phyloP scores from a whole-genome alignment of 2,797 vertebrate species.

The Adelosebastes latens region DNA sequence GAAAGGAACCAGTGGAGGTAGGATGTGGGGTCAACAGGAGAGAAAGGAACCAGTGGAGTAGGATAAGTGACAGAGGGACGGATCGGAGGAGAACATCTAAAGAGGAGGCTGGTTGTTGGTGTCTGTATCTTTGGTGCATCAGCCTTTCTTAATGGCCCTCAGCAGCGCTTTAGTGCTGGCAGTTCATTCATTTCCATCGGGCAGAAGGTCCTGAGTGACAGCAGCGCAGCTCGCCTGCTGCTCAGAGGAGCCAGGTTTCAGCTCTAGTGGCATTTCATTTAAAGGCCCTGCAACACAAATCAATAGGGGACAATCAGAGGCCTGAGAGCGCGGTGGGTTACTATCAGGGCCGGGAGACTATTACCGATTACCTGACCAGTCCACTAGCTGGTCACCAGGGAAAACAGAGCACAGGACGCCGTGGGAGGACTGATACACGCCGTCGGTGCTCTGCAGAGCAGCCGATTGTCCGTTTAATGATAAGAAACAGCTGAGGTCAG shows the following conservation, averaged over 20 bases:
- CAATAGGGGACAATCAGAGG: conserved; percentile 33
- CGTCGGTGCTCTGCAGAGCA: background rate
- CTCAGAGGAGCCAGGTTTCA: background rate
- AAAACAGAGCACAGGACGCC: background rate
- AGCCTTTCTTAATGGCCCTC: conserved; percentile 4
- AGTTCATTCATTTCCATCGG: conserved; percentile 14
- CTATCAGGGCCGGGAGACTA: background rate
- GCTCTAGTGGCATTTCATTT: conserved; percentile 50
- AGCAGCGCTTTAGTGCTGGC: background rate
- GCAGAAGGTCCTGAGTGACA: conserved; percentile 21
- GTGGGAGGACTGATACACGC: background rate
- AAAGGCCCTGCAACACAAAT: conserved; percentile 39
- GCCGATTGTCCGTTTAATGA: background rate
- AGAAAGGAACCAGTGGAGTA: background rate
- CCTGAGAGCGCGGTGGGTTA: conserved; percentile 3
- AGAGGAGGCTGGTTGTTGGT: background rate
- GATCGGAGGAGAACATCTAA: background rate
- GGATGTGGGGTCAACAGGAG: background rate
- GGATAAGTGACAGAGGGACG: background rate
- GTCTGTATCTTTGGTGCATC: conserved; percentile 9
- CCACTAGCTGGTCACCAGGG: background rate
- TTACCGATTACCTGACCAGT: conserved; percentile 31
- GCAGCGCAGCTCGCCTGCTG: conserved; percentile 17
- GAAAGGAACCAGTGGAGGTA: accelerated
- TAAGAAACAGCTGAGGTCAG: background rate